Evolutionary conservation across 2,888 invertebrate species (phyloP).

Genomic region (Netelia inedita): DNA sequence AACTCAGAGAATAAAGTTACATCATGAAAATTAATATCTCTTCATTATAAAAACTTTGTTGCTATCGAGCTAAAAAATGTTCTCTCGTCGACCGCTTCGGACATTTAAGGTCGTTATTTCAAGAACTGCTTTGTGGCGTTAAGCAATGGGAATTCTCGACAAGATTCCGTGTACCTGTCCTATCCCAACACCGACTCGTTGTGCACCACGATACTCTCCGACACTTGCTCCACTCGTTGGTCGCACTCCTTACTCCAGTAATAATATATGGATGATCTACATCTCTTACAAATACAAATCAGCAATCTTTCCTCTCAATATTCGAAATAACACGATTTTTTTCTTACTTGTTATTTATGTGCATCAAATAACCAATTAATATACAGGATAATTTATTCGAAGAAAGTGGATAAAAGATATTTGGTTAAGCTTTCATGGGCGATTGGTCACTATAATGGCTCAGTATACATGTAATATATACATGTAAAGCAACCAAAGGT

Average conservation of each 20-base stretch:
- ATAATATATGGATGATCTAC: not conserved
- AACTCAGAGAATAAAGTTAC: not conserved
- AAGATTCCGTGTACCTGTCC: constrained; percentile 69
- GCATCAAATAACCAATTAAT: no score
- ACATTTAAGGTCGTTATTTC: constrained; percentile 77
- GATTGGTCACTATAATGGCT: no score
- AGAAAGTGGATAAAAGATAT: no score
- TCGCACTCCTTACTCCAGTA: not conserved
- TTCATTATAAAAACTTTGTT: no score
- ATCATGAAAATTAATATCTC: not conserved
- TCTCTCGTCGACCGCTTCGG: not conserved
- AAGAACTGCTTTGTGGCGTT: constrained; percentile 71
- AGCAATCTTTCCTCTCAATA: not conserved
- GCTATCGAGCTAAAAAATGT: not conserved
- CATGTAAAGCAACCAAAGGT: no score
- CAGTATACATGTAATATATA: no score
- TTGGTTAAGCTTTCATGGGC: no score
- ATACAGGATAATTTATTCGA: no score
- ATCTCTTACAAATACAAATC: not conserved
- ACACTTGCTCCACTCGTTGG: constrained; percentile 35
- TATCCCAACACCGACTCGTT: constrained; percentile 39
- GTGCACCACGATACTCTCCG: constrained; percentile 28
- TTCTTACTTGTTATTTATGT: not conserved
- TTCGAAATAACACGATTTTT: no score
- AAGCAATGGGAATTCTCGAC: constrained; percentile 75